These are phyloP conservation scores for Agonopterix arenella DNA, from an alignment of 2,888 invertebrate genomes.

Conservation along the genomic window DNA sequence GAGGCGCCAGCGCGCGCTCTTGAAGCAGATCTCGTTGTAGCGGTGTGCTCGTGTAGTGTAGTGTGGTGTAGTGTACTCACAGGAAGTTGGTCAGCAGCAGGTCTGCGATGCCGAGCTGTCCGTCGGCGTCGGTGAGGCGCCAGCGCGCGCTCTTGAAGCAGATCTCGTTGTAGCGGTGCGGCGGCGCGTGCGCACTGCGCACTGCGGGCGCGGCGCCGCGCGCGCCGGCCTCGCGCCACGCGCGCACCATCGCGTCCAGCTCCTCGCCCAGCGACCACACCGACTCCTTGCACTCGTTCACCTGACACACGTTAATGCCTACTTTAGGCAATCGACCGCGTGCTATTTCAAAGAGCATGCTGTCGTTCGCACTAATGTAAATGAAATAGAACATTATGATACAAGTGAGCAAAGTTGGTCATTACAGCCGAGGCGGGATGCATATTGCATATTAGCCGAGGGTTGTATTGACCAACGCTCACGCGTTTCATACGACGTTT, in stretches of 20 bases:
- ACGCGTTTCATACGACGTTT: too few relatives aligned
- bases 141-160: constrained; percentile 99
- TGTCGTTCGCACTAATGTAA: too few relatives aligned
- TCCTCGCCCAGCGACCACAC: constrained; percentile 94
- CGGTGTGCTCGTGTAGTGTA: too few relatives aligned
- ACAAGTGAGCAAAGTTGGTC: too few relatives aligned
- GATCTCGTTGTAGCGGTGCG: constrained; percentile 87
- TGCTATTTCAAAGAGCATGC: too few relatives aligned
- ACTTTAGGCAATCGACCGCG: too few relatives aligned
- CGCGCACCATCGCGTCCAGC: constrained; percentile 95
- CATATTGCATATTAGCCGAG: too few relatives aligned
- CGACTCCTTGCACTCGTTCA: constrained; percentile 93
- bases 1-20: constrained; percentile 97
- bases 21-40: constrained; percentile 93
- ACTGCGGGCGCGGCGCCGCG: constrained; percentile 81
- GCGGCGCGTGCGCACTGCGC: constrained; percentile 82
- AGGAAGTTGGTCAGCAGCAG: constrained; percentile 96
- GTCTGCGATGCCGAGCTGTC: constrained; percentile 98
- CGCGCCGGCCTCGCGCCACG: constrained; percentile 86
- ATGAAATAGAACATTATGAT: too few relatives aligned
- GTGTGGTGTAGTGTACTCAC: constrained; percentile 53
- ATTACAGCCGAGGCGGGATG: too few relatives aligned
- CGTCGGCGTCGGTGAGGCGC: constrained; percentile 98
- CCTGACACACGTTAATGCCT: constrained; percentile 48
- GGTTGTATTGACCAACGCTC: too few relatives aligned